Conservation (phyloP, 2,113 vertebrate species). For the Zapus hudsonius region DNA sequence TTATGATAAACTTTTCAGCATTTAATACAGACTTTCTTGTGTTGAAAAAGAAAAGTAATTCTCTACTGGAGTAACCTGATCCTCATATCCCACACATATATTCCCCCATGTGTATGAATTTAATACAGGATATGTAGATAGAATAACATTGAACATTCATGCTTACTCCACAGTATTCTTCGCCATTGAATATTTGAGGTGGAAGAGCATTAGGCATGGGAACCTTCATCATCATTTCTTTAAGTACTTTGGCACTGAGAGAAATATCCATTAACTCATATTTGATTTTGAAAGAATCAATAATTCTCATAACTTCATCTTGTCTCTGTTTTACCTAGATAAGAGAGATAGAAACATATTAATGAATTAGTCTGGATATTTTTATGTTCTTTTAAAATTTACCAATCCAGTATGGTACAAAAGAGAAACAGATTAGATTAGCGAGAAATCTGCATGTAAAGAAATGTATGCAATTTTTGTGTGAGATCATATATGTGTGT, state of each 20-base stretch:
- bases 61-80: not conserved
- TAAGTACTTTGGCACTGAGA: slow-evolving; percentile 80
- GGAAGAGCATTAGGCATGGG: slow-evolving; percentile 82
- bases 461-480: not conserved
- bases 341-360: slow-evolving; percentile 1
- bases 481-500: not conserved
- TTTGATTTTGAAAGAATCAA: slow-evolving; percentile 86
- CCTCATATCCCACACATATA: not conserved
- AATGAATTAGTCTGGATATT: not conserved
- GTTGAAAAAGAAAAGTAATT: not conserved
- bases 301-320: slow-evolving; percentile 85
- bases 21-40: slow-evolving; percentile 26
- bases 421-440: not conserved
- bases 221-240: slow-evolving; percentile 87
- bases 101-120: not conserved
- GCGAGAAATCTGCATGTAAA: not conserved
- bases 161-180: slow-evolving; percentile 88
- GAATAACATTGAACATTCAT: slow-evolving; percentile 7
- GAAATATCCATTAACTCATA: slow-evolving; percentile 88
- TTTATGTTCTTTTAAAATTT: not conserved
- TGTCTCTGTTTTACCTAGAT: slow-evolving; percentile 88
- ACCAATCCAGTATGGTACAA: not conserved
- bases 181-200: slow-evolving; percentile 89
- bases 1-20: slow-evolving; percentile 4
- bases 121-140: slow-evolving; percentile 12